Evolutionary conservation across 2,113 vertebrate genomes (phyloP).

Genomic region (Pterocles orientalis): DNA sequence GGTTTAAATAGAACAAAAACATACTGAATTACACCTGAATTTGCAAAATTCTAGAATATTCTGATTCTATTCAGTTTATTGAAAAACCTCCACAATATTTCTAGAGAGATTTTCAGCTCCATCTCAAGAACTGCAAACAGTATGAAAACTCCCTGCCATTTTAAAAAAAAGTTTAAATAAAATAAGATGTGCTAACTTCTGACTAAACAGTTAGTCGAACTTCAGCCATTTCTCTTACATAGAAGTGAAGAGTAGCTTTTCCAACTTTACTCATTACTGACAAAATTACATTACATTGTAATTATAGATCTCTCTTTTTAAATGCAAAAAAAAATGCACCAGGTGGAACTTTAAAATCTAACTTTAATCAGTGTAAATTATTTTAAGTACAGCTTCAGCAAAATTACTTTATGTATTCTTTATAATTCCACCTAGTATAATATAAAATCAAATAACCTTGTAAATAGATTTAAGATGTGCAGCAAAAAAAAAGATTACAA

Average conservation of each 20-base stretch:
- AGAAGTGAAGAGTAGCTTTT: background rate
- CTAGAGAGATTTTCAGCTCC: background rate
- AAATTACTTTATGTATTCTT: background rate
- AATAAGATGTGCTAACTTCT: background rate
- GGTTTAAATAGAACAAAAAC: background rate
- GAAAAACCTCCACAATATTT: background rate
- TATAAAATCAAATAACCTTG: background rate
- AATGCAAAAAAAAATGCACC: background rate
- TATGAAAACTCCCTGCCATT: background rate
- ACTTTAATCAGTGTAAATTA: background rate
- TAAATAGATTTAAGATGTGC: background rate
- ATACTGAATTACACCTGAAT: background rate
- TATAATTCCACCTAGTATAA: background rate
- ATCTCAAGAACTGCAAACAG: background rate
- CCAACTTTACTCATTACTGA: background rate
- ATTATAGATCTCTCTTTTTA: background rate
- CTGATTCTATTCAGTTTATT: background rate
- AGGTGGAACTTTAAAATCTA: background rate
- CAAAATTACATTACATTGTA: background rate
- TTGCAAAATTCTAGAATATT: background rate
- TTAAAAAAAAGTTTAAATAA: background rate
- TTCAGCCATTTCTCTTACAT: background rate
- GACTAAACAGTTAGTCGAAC: background rate
- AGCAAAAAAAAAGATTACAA: background rate
- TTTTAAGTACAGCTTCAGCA: background rate